Base-by-base conservation (phyloP, 2,888 invertebrate species). In the Phyto melanocephala region DNA sequence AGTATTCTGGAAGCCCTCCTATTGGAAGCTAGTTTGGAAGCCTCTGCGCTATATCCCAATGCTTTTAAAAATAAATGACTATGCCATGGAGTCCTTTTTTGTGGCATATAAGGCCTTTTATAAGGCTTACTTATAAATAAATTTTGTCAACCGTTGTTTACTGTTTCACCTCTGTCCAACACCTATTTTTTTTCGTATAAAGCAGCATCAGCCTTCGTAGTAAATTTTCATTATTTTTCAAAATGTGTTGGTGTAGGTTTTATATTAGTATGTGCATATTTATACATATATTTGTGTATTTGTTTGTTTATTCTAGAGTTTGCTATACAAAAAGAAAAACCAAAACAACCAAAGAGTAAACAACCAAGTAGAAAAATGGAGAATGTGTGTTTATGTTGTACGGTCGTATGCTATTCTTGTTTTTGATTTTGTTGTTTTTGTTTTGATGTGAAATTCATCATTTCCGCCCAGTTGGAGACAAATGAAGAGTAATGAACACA, bases 391-490 rank as follows among this genome's bases (percentile, higher is more conserved):
- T 58, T 20, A 8, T 40, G 54, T 47, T 42, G 58, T 17, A 15
- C 42, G 22, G 17, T 54, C 67, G 42, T 40, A 50, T 68, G 45
- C 13, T 77, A 10, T 54, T 54, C 28, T 28, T 24, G 3, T 65
- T 68, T 24, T 20, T 50, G 13, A 28, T 28, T 28, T 65, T 52
- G 50, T 63, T 62, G 56, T 63, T 68, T 15, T 24, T 79, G 20
- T 40, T 40, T n/a, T 81, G 71, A 72, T 79, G 68, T 68, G 24
- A 79, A 83, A 81, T 81, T 81, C 83, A 81, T 84, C 80, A 84
- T 81, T 84, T 80, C 75, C 81, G 71, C 83, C 76, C 72, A 65
- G 79, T 79, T 78, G 81, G 80, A 80, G 70, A 77, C 82, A 82
- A 84, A 84, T 82, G 72, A 80, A 81, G 79, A 78, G 70, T 78